Conservation (phyloP, 2,113 vertebrate species). For the Myotis yumanensis region DNA sequence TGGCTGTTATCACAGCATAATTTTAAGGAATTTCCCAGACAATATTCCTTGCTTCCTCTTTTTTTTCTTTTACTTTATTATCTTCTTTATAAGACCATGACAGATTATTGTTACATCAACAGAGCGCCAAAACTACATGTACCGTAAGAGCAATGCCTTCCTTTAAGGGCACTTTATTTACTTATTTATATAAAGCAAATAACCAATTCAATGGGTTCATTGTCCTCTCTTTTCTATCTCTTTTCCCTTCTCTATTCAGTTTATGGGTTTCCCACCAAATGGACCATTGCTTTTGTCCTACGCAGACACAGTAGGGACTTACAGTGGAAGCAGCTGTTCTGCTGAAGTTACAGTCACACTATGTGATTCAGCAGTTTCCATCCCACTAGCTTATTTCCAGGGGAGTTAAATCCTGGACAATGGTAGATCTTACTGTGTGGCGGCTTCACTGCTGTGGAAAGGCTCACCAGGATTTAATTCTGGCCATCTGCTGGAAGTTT, state of each 20-base stretch:
- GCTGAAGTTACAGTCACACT: background rate
- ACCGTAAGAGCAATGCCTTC: background rate
- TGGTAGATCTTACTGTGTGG: background rate
- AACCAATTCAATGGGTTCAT: background rate
- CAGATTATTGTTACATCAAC: background rate
- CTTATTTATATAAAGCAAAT: background rate
- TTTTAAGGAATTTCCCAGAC: background rate
- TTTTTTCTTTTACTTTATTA: background rate
- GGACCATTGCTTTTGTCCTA: background rate
- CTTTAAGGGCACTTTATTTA: background rate
- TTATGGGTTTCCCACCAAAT: background rate
- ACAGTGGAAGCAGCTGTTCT: background rate
- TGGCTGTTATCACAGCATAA: background rate
- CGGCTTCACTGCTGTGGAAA: background rate
- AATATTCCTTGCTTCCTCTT: background rate
- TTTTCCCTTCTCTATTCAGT: background rate
- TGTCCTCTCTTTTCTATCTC: background rate
- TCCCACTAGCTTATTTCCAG: constrained; percentile 11
- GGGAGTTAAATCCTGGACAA: constrained; percentile 41
- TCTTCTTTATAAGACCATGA: background rate
- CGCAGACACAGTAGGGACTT: background rate
- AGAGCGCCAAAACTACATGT: background rate
- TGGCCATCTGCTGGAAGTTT: constrained; percentile 60
- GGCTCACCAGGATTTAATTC: constrained; percentile 44
- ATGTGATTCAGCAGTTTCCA: background rate